phyloP scores from a whole-genome alignment of 2,888 invertebrate genomes.

The Ichneumoninae sp. region DNA sequence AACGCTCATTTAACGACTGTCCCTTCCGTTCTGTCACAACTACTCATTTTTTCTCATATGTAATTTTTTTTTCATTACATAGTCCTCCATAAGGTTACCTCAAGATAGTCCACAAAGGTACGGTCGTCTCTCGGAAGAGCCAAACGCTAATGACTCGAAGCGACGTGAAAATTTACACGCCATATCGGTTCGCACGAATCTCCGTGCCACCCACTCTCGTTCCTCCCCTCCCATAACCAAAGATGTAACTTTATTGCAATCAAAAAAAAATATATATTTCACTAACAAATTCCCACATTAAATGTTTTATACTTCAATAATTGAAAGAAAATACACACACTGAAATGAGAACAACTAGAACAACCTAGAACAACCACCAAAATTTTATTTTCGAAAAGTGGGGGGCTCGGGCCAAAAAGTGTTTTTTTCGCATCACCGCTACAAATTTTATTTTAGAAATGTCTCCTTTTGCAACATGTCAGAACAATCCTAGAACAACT shows the following conservation, averaged over 20 bases:
- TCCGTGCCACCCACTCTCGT: conserved; percentile 29
- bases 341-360: too few species aligned
- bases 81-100: conserved; percentile 10
- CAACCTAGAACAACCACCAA: too few species aligned
- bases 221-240: background rate
- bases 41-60: conserved; percentile 31
- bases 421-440: too few species aligned
- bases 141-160: conserved; percentile 60
- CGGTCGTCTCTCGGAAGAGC: conserved; percentile 38
- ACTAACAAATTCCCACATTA: conserved; percentile 33
- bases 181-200: conserved; percentile 47
- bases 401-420: too few species aligned
- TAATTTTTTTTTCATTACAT: background rate
- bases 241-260: background rate
- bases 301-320: background rate
- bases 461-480: too few species aligned
- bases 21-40: conserved; percentile 24
- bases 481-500: too few species aligned
- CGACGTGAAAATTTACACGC: conserved; percentile 64
- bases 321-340: background rate
- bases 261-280: conserved; percentile 4
- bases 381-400: too few species aligned
- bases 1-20: conserved; percentile 45
- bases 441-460: too few species aligned
- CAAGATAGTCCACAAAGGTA: background rate